These are phyloP conservation scores for Cylas formicarius DNA, from an alignment of 1,140 invertebrate genomes.

Conservation along the genomic window DNA sequence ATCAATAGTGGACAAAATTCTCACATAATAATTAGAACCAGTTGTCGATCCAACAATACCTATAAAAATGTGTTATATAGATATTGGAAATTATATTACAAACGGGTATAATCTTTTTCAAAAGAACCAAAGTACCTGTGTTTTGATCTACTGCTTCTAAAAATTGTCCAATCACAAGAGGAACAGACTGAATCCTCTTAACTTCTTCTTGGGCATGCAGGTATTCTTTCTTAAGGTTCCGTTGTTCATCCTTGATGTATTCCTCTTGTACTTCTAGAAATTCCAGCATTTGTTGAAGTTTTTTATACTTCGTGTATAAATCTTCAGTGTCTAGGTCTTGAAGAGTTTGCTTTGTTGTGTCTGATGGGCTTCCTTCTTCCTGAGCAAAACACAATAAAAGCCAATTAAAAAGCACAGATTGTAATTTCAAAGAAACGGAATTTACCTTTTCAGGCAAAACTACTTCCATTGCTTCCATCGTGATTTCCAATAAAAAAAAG, in stretches of 20 bases:
- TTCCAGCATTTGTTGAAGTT: slow-evolving; percentile 84
- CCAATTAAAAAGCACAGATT: slow-evolving; percentile 3
- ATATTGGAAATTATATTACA: slow-evolving; percentile 5
- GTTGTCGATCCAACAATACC: slow-evolving; percentile 62
- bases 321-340: slow-evolving; percentile 84
- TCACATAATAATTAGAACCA: slow-evolving; percentile 89
- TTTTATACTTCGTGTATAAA: slow-evolving; percentile 94
- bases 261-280: slow-evolving; percentile 90
- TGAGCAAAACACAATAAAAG: slow-evolving; percentile 26
- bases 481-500: no score
- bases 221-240: slow-evolving; percentile 89
- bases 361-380: slow-evolving; percentile 54
- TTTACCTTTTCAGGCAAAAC: slow-evolving; percentile 62
- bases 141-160: slow-evolving; percentile 91
- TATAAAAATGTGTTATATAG: not conserved
- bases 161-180: slow-evolving; percentile 89
- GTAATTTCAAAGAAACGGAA: slow-evolving; percentile 3
- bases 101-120: no score
- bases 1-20: slow-evolving; percentile 83
- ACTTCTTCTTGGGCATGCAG: slow-evolving; percentile 90
- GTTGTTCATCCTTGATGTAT: slow-evolving; percentile 90
- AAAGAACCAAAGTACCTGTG: no score
- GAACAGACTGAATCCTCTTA: slow-evolving; percentile 88
- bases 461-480: slow-evolving; percentile 66
- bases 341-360: slow-evolving; percentile 49